Evolutionary conservation across 2,888 invertebrate genomes (phyloP), one percentile per base, ranked within the genome.

Genomic region (Epistrophe grossulariae): DNA sequence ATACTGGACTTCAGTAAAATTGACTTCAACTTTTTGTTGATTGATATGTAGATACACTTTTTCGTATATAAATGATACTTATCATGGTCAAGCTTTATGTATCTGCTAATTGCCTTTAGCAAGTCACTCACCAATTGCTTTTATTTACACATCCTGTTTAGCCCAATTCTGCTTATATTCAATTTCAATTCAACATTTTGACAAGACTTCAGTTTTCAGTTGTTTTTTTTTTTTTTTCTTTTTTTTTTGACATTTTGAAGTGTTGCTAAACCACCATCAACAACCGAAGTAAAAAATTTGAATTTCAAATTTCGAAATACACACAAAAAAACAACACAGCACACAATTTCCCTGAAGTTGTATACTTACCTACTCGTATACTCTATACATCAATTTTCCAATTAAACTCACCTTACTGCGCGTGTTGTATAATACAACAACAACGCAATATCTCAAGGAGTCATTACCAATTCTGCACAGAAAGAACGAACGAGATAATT

Each of bases 301-400:
- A 81, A 81, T 81, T 81, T 78, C 13, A 81, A 80, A 81, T 85
- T 85, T 85, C 81, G 81, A 85, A 81, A 80, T 60, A 40, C 71
- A 38, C 8, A 50, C 9, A 71, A 74, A 76, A 64, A 50, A 71
- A 70, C 74, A 70, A 0, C 68, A 57, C 17, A 50, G 11, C n/a
- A 48, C 17, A 48, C 55, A 52, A 59, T 74, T 62, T 48, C 40
- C 68, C 68, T 68, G 17, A 48, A 59, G 76, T 76, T 71, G 3
- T 55, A 28, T 28, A 55, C 7, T 1, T 24, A 24, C 24, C 24
- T 24, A 24, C 24, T 24, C 13, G 50, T 24, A 35, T 9, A 50
- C 19, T 52, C 71, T 24, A 43, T 70, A 72, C 70, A 78, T 81
- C 81, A 81, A 85, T 85, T 85, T 85, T 85, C 81, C 85, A 85